A percentile compares a stretch with the other conserved stretches of the same genome.
These are phyloP conservation scores for Synanthedon tipuliformis DNA, from an alignment of 2,888 invertebrate species.

Conservation along the genomic window DNA sequence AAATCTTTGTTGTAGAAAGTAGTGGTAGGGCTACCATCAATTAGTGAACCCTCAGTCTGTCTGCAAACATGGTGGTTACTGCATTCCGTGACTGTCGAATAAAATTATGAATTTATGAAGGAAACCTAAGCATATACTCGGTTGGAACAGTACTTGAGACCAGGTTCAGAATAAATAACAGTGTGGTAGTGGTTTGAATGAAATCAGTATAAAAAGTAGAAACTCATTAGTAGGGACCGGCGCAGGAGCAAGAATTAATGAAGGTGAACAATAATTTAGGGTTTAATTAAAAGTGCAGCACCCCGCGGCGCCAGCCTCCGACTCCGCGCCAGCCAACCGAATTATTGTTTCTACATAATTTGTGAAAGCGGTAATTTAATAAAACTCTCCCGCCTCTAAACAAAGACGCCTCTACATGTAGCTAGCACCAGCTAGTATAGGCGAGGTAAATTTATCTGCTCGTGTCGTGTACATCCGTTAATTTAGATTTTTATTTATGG, in stretches of 20 bases:
- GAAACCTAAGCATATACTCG: no score
- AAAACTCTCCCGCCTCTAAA: constrained; percentile 31
- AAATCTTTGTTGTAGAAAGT: no score
- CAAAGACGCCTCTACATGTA: not conserved
- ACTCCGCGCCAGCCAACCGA: constrained; percentile 34
- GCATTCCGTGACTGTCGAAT: no score
- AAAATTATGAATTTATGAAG: no score
- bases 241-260: constrained; percentile 67
- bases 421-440: no score
- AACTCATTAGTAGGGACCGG: constrained; percentile 60
- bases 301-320: constrained; percentile 50
- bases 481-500: no score
- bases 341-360: constrained; percentile 64
- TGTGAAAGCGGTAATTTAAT: constrained; percentile 66
- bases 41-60: no score
- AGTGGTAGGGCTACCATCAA: no score
- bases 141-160: not conserved
- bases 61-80: no score
- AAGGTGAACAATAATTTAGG: constrained; percentile 70
- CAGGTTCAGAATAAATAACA: not conserved
- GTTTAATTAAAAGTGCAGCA: constrained; percentile 68
- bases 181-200: no score
- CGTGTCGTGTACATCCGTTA: no score
- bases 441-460: no score
- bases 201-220: constrained; percentile 49